Percentiles rank a stretch among this genome's conserved stretches.
phyloP scores from a whole-genome alignment of 2,888 invertebrate genomes.

The Mythimna ferrago region DNA sequence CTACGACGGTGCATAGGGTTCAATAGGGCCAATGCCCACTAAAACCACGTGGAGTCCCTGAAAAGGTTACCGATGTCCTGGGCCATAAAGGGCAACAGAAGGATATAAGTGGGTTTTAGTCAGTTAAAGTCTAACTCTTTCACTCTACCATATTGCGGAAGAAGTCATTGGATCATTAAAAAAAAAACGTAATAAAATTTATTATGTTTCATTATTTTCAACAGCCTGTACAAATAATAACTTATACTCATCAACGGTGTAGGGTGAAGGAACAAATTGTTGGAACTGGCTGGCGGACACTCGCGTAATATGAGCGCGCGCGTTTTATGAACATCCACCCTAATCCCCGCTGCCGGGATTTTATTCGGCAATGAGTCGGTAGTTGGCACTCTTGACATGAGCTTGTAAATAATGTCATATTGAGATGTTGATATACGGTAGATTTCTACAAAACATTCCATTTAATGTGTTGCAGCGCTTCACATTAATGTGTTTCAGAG shows the following conservation, averaged over 20 bases:
- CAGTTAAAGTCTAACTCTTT: too few species aligned
- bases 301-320: conserved; percentile 41
- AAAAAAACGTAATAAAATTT: too few species aligned
- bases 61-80: too few species aligned
- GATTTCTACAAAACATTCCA: not conserved
- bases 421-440: not conserved
- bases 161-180: too few species aligned
- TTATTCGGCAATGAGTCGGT: conserved; percentile 30
- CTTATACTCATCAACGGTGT: conserved; percentile 73
- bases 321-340: conserved; percentile 78
- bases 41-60: too few species aligned
- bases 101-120: too few species aligned
- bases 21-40: too few species aligned
- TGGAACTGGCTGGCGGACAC: conserved; percentile 77
- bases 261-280: conserved; percentile 78
- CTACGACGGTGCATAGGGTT: too few species aligned
- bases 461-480: too few species aligned
- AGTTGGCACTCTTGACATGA: conserved; percentile 10
- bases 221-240: conserved; percentile 37
- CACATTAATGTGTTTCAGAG: too few species aligned
- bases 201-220: not conserved
- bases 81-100: too few species aligned
- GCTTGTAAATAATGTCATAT: conserved; percentile 17
- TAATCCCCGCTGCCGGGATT: conserved; percentile 44
- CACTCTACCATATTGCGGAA: too few species aligned